phyloP scores from a whole-genome alignment of 2,113 vertebrate species.

The Dunckerocampus dactyliophorus region DNA sequence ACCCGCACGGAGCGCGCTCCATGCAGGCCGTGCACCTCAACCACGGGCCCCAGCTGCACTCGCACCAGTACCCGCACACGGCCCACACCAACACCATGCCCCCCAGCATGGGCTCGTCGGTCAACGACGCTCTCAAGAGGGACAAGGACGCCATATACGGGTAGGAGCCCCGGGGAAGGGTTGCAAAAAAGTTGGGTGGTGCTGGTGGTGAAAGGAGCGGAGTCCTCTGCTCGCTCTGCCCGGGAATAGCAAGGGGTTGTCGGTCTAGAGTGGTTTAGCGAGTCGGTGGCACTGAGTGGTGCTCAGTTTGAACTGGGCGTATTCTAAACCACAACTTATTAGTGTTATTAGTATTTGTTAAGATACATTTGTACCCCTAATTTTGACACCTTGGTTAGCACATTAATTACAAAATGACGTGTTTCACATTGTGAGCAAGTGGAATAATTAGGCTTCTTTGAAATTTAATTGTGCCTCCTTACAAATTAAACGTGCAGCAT shows the following conservation, averaged over 20 bases:
- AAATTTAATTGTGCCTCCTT: constrained; percentile 23
- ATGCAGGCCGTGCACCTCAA: constrained; percentile 98
- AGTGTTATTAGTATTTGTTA: no score
- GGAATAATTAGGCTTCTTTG: constrained; percentile 3
- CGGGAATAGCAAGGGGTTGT: neutral
- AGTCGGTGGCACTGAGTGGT: neutral
- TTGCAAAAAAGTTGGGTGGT: neutral
- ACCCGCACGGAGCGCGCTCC: constrained; percentile 92
- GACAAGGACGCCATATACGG: constrained; percentile 99
- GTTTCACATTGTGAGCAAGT: neutral
- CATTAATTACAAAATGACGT: no score
- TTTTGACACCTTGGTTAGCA: no score
- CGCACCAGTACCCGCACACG: constrained; percentile 96
- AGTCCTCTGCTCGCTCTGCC: neutral
- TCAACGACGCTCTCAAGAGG: constrained; percentile 98
- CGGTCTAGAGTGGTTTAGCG: neutral
- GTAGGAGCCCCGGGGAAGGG: constrained; percentile 71
- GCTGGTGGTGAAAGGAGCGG: constrained; percentile 9
- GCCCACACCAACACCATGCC: constrained; percentile 96
- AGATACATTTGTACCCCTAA: neutral
- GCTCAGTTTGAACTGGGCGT: neutral
- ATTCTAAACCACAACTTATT: no score
- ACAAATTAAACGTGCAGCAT: constrained; percentile 8
- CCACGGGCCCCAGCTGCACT: constrained; percentile 94
- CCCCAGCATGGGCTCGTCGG: constrained; percentile 93